phyloP scores from a whole-genome alignment of 2,797 vertebrate species.

The Loriculus beryllinus region DNA sequence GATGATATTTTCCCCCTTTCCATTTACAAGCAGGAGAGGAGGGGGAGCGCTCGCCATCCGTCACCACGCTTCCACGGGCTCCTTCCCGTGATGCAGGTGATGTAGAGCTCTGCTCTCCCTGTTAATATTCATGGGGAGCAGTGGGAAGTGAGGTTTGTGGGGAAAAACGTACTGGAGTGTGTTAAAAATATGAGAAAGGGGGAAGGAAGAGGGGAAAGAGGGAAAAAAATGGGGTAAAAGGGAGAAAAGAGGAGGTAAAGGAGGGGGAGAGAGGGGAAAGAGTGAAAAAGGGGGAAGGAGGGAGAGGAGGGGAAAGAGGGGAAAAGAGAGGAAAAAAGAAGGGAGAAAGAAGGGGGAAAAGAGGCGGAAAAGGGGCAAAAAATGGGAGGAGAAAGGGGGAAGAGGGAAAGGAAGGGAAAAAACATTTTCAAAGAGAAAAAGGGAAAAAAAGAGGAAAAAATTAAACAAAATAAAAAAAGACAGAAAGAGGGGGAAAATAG shows the following conservation, averaged over 20 bases:
- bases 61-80: neutral
- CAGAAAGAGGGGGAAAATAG: no score
- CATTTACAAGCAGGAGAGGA: neutral
- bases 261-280: no score
- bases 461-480: no score
- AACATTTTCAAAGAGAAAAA: neutral
- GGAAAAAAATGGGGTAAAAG: fast-evolving
- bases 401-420: neutral
- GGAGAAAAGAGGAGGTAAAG: no score
- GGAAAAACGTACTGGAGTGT: neutral
- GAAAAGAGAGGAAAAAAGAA: fast-evolving
- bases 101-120: neutral
- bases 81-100: neutral
- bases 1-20: neutral
- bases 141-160: neutral
- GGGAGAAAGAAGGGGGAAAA: no score
- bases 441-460: neutral
- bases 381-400: no score
- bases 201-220: no score
- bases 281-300: fast-evolving
- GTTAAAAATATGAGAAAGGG: neutral
- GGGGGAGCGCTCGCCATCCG: neutral
- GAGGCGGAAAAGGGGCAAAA: fast-evolving
- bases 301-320: no score
- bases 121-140: constrained; percentile 5